Conservation (phyloP, 2,888 invertebrate species). For the Euzophera pinguis region DNA sequence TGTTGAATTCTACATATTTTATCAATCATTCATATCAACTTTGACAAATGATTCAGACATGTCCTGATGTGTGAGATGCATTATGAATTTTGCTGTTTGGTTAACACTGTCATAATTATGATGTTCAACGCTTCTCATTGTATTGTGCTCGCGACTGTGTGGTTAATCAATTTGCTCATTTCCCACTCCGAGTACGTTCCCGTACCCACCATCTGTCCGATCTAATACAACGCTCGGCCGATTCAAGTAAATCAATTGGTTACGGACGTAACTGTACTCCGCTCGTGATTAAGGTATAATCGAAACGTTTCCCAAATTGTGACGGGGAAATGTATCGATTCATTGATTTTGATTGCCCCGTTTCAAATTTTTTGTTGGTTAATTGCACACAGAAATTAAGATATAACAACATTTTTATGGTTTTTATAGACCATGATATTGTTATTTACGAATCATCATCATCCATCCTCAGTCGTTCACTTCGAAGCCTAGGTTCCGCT, state of each 20-base stretch:
- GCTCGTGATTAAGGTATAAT: conserved; percentile 43
- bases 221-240: conserved; percentile 45
- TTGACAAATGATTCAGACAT: no score
- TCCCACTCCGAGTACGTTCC: conserved; percentile 30
- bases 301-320: conserved; percentile 27
- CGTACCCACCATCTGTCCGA: conserved; percentile 38
- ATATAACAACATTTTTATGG: no score
- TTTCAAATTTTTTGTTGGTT: neutral
- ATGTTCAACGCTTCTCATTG: neutral
- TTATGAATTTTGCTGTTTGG: neutral
- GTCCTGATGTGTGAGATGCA: no score
- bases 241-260: conserved; percentile 53
- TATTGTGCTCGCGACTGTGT: conserved; percentile 20
- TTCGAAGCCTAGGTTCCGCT: no score
- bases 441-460: no score
- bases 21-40: no score
- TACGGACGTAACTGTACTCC: conserved; percentile 29
- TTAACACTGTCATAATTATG: neutral
- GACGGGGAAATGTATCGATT: neutral
- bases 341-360: conserved; percentile 5
- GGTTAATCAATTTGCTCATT: conserved; percentile 50
- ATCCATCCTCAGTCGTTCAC: no score
- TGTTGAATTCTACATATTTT: no score
- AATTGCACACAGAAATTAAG: no score
- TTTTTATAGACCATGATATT: no score